Conservation (phyloP, 2,797 vertebrate genomes). For the Phylloscopus collybita region DNA sequence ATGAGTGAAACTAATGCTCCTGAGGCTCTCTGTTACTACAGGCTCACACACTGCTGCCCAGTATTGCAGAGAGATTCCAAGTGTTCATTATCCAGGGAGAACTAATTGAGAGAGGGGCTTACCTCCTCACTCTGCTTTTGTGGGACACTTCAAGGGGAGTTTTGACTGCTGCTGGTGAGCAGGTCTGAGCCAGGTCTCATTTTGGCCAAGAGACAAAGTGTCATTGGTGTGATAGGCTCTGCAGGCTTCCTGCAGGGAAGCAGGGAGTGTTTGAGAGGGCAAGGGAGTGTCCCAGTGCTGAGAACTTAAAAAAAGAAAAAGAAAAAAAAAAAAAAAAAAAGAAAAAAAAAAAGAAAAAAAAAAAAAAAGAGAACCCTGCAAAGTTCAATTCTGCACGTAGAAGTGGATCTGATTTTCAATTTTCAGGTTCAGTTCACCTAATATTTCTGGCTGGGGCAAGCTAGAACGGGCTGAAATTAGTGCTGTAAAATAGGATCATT, state of each 20-base stretch:
- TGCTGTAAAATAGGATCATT: not conserved
- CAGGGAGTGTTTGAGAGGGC: not conserved
- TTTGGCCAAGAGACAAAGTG: not conserved
- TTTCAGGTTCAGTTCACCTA: not conserved
- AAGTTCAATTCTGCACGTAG: not conserved
- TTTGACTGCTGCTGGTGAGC: not conserved
- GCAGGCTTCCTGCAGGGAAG: not conserved
- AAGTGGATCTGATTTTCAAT: not conserved
- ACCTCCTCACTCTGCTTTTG: not conserved
- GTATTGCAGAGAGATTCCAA: not conserved
- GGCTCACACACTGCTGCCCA: not conserved
- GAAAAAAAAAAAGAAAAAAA: too few relatives aligned
- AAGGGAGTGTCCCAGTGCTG: not conserved
- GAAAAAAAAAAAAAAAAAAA: too few relatives aligned
- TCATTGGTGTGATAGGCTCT: not conserved
- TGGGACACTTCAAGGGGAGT: not conserved
- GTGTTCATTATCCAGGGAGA: not conserved
- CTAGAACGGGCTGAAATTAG: not conserved
- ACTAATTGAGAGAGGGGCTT: not conserved
- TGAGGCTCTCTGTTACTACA: not conserved
- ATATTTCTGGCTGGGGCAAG: not conserved
- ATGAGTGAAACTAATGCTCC: not conserved
- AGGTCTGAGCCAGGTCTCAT: not conserved
- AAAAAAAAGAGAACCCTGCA: not conserved
- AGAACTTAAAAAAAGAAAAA: not conserved